phyloP scores from a whole-genome alignment of 2,113 vertebrate genomes.

The Gavialis gangeticus region DNA sequence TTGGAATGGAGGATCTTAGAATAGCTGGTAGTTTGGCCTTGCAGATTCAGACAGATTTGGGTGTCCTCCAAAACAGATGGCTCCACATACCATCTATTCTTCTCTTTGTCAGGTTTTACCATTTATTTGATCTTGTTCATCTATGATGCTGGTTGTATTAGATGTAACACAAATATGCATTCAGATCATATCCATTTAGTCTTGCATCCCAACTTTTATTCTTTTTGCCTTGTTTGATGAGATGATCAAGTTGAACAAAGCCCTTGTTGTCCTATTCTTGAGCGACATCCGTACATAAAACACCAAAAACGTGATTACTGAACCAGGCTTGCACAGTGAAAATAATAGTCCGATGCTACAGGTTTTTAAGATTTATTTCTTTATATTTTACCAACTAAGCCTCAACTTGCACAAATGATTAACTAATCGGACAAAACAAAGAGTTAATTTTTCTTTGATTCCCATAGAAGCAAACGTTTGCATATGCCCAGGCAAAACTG shows the following conservation, averaged over 20 bases:
- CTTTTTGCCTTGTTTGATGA: constrained; percentile 78
- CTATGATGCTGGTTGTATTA: constrained; percentile 89
- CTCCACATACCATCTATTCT: constrained; percentile 97
- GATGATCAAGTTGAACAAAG: constrained; percentile 84
- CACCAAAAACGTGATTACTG: constrained; percentile 53
- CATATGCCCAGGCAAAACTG: constrained; percentile 55
- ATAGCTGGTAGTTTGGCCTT: constrained; percentile 97
- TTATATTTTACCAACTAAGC: background rate
- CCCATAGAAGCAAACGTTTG: constrained; percentile 58
- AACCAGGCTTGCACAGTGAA: constrained; percentile 17
- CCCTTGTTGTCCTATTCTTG: constrained; percentile 73
- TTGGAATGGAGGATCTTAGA: constrained; percentile 99
- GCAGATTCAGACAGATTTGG: constrained; percentile 92
- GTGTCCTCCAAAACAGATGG: constrained; percentile 99
- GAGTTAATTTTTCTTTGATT: constrained; percentile 67
- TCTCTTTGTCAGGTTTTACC: constrained; percentile 96
- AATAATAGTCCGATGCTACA: constrained; percentile 43
- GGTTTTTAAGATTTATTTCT: constrained; percentile 53
- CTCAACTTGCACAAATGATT: background rate
- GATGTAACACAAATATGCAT: constrained; percentile 88
- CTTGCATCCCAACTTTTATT: constrained; percentile 84
- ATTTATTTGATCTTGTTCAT: constrained; percentile 93
- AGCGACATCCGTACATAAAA: constrained; percentile 65
- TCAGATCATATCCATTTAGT: constrained; percentile 86
- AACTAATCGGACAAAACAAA: constrained; percentile 57